Evolutionary conservation across 2,888 invertebrate species (phyloP), one percentile per base, ranked within the genome.

Genomic region (Acrobasis suavella): DNA sequence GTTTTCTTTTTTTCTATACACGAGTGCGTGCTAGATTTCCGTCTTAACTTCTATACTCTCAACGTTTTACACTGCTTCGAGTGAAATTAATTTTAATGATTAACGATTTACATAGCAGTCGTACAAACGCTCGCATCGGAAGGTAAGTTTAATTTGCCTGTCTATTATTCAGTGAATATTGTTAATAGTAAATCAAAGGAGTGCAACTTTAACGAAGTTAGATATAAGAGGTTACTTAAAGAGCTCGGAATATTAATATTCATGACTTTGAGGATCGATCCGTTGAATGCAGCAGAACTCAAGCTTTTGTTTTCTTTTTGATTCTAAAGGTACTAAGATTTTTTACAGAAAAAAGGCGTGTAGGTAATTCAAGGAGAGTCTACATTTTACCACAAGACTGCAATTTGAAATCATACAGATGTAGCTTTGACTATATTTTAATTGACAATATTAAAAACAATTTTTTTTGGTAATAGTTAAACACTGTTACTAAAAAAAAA

Each of bases 21-120:
- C n/a, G n/a, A n/a, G n/a, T n/a, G n/a, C n/a, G n/a, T n/a, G n/a
- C n/a, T n/a, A n/a, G n/a, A n/a, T n/a, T n/a, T n/a, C n/a, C n/a
- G n/a, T 22, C 46, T 46, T 12, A n/a, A 14, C 46, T 46, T 46
- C 46, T 46, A 0, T 46, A 7, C n/a, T 14, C 46, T 14, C 6
- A 46, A 46, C 7, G 46, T 46, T 46, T 1, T 46, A 46, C 46
- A 14, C 46, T n/a, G 46, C 46, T 42, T 46, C 46, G 78, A 87
- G 80, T 85, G 77, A 87, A 89, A 91, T 91, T 90, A 91, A 91
- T 91, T 90, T 91, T 85, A 89, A 89, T 90, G 85, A 90, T 89
- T 85, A 89, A 90, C 84, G 86, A 81, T 86, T 84, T 83, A 76
- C 76, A 76, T 77, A 76, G 77, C 73, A 70, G 74, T 68, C 68